Conservation (phyloP, 1,140 invertebrate species). For the Orchesella cincta region DNA sequence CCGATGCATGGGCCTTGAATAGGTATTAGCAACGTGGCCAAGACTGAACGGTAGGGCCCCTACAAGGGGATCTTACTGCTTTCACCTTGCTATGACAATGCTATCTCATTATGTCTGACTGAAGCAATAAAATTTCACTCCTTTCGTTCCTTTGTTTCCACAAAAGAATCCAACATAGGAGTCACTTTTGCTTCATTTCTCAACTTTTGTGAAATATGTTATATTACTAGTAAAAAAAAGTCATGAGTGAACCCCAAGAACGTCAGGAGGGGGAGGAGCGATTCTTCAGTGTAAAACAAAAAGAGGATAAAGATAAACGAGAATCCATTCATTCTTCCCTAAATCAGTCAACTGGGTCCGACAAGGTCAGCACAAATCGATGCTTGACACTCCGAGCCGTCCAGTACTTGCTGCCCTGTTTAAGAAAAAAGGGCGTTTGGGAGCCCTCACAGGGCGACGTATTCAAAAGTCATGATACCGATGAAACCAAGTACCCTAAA, state of each 20-base stretch:
- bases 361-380: neutral
- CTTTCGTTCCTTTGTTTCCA: too few relatives aligned
- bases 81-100: too few relatives aligned
- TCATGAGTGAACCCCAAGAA: neutral
- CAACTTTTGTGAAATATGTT: too few relatives aligned
- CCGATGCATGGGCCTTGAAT: too few relatives aligned
- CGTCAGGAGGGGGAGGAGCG: neutral
- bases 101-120: too few relatives aligned
- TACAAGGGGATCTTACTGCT: too few relatives aligned
- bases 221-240: too few relatives aligned
- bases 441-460: slow-evolving; percentile 33
- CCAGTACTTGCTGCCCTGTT: slow-evolving; percentile 15
- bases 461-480: slow-evolving; percentile 28
- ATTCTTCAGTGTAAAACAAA: neutral
- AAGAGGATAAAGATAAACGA: neutral
- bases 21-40: too few relatives aligned
- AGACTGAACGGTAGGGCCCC: too few relatives aligned
- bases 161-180: too few relatives aligned
- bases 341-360: neutral
- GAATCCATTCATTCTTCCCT: neutral
- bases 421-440: slow-evolving; percentile 30
- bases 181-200: too few relatives aligned
- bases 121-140: too few relatives aligned
- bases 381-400: neutral
- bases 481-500: slow-evolving; percentile 41